phyloP scores from a whole-genome alignment of 1,140 invertebrate genomes.

The Drosophila tristis region DNA sequence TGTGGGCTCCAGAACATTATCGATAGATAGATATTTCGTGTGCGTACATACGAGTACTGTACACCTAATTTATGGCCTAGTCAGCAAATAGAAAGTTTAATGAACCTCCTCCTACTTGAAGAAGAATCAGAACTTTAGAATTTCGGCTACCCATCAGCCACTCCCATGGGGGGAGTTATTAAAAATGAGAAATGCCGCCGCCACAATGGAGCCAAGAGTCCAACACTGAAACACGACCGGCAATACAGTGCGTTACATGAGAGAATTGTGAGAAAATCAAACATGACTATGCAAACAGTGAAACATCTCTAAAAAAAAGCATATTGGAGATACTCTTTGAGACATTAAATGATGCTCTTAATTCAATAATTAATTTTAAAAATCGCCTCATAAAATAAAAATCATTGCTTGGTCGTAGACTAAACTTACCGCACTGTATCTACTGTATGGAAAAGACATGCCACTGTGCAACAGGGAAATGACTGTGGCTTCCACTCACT shows the following conservation, averaged over 20 bases:
- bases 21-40: constrained; percentile 33
- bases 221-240: constrained; percentile 1
- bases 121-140: constrained; percentile 29
- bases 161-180: constrained; percentile 26
- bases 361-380: not conserved
- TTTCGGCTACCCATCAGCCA: constrained; percentile 29
- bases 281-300: constrained; percentile 16
- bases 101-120: constrained; percentile 61
- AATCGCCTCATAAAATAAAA: not conserved
- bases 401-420: too few relatives aligned
- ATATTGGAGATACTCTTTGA: not conserved
- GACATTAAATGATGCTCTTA: not conserved
- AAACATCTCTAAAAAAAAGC: too few relatives aligned
- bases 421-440: constrained; percentile 12
- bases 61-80: constrained; percentile 59
- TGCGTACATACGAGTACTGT: constrained; percentile 1
- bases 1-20: constrained; percentile 33
- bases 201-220: constrained; percentile 12
- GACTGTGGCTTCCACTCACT: constrained; percentile 56
- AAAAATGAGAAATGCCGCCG: constrained; percentile 42
- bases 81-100: constrained; percentile 58
- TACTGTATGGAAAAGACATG: not conserved
- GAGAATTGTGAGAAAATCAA: constrained; percentile 11
- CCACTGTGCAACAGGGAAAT: constrained; percentile 31
- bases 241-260: too few relatives aligned